Evolutionary conservation across 2,888 invertebrate genomes (phyloP).

Genomic region (Auanema sp.): DNA sequence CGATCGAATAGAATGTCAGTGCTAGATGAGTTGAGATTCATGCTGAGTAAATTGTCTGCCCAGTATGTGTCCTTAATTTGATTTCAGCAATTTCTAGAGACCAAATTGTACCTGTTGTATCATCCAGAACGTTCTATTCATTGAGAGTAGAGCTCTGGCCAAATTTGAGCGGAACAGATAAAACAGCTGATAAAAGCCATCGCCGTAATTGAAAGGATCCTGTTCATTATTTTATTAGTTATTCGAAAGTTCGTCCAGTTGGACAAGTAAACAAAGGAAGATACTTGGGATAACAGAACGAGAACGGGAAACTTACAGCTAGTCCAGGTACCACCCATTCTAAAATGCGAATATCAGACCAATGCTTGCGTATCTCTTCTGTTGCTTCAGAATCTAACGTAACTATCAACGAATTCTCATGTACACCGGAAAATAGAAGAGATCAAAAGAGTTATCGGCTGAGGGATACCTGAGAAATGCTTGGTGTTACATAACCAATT

Average conservation of each 20-base stretch:
- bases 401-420: slow-evolving; percentile 47
- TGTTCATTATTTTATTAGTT: slow-evolving; percentile 17
- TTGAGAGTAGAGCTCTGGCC: slow-evolving; percentile 44
- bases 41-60: slow-evolving; percentile 39
- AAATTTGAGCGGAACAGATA: slow-evolving; percentile 60
- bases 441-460: not conserved
- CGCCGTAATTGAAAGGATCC: slow-evolving; percentile 62
- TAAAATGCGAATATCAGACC: slow-evolving; percentile 45
- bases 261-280: not conserved
- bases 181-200: slow-evolving; percentile 60
- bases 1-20: slow-evolving; percentile 56
- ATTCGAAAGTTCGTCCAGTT: not conserved
- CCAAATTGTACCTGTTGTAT: slow-evolving; percentile 52
- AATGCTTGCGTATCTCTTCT: slow-evolving; percentile 28
- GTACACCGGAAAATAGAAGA: slow-evolving; percentile 41
- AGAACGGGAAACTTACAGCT: slow-evolving; percentile 28
- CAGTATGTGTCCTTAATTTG: slow-evolving; percentile 57
- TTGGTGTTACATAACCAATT: slow-evolving; percentile 62
- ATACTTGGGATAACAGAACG: slow-evolving; percentile 2
- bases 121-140: slow-evolving; percentile 57
- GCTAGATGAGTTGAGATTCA: slow-evolving; percentile 23
- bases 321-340: slow-evolving; percentile 45
- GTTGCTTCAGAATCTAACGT: slow-evolving; percentile 50
- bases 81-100: not conserved
- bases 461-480: slow-evolving; percentile 32